phyloP scores from a whole-genome alignment of 2,797 vertebrate genomes.

The Chiroxiphia lanceolata region DNA sequence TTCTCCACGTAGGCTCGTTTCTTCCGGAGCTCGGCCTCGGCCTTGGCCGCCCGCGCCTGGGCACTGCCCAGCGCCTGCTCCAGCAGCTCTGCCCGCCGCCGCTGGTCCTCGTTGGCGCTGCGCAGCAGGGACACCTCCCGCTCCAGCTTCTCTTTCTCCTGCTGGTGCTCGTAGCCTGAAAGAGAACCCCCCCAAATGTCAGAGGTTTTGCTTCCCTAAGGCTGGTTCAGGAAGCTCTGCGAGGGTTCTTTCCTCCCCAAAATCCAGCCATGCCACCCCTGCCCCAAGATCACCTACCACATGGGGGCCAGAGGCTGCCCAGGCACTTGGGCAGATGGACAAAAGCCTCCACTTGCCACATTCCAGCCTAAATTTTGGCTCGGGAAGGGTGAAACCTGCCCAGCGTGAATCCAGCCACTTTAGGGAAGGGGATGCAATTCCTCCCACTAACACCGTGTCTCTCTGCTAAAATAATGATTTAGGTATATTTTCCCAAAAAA shows the following conservation, averaged over 20 bases:
- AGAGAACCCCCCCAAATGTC: not conserved
- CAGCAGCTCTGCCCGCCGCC: constrained; percentile 84
- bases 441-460: accelerated
- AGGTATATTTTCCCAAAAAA: not conserved
- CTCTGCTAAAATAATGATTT: not conserved
- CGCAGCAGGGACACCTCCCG: constrained; percentile 85
- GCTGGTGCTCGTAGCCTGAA: constrained; percentile 89
- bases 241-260: not conserved
- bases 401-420: accelerated
- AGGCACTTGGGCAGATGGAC: accelerated
- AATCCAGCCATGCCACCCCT: accelerated
- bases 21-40: constrained; percentile 90
- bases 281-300: not conserved
- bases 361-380: not conserved
- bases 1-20: constrained; percentile 95
- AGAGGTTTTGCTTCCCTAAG: not conserved
- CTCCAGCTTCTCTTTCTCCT: constrained; percentile 88
- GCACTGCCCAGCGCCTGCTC: constrained; percentile 88
- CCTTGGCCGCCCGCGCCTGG: constrained; percentile 83
- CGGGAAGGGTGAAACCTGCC: not conserved
- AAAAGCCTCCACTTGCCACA: not conserved
- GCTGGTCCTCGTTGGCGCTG: constrained; percentile 87
- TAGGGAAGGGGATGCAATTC: not conserved
- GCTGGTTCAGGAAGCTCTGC: accelerated
- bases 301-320: not conserved